A percentile compares a stretch with the other conserved stretches of the same genome.
These are phyloP conservation scores for Nemotelus nigrinus DNA, from an alignment of 2,888 invertebrate species.

Conservation along the genomic window DNA sequence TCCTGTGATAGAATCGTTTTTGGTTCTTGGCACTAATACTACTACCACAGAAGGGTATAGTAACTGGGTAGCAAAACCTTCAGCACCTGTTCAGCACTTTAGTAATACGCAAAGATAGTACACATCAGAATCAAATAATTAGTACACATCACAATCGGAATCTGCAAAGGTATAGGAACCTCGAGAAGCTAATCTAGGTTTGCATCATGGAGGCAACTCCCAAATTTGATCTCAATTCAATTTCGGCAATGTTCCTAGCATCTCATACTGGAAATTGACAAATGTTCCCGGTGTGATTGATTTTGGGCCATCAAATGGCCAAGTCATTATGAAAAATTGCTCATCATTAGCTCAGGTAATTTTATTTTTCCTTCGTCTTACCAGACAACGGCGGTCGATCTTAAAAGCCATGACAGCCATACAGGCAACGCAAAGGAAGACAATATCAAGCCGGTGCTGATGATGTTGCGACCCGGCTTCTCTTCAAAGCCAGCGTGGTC, in stretches of 20 bases:
- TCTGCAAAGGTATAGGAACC: too few species aligned
- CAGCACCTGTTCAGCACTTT: too few species aligned
- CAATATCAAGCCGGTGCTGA: background rate
- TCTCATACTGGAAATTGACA: constrained; percentile 49
- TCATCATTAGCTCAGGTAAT: constrained; percentile 54
- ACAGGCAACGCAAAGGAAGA: background rate
- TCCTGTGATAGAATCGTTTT: too few species aligned
- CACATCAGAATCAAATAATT: too few species aligned
- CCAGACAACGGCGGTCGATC: background rate
- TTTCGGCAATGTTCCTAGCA: background rate
- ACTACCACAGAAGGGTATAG: too few species aligned
- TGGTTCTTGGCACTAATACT: too few species aligned
- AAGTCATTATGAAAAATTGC: constrained; percentile 56
- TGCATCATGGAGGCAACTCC: too few species aligned
- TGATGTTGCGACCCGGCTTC: background rate
- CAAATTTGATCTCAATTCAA: too few species aligned
- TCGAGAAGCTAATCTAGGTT: too few species aligned
- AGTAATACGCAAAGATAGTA: too few species aligned
- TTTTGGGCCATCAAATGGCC: constrained; percentile 53
- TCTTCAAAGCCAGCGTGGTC: constrained; percentile 16
- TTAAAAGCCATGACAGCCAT: constrained; percentile 9
- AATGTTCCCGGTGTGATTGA: constrained; percentile 53
- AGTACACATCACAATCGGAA: too few species aligned
- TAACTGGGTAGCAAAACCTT: too few species aligned
- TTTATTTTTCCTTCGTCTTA: constrained; percentile 23